Evolutionary conservation across 1,140 invertebrate genomes (phyloP).

Genomic region (Cyphomyrmex costatus): DNA sequence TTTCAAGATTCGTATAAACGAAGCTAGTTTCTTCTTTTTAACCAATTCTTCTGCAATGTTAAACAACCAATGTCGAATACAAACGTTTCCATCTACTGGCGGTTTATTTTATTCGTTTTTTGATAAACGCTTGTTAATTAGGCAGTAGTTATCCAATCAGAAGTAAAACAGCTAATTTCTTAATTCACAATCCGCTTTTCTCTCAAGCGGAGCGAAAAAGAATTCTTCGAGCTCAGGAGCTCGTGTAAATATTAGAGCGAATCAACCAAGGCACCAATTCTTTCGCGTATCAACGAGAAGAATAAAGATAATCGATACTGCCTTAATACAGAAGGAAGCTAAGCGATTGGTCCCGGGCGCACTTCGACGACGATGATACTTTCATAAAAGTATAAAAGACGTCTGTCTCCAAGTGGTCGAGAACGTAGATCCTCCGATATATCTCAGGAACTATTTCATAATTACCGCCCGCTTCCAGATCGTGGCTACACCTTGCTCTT

Average conservation of each 20-base stretch:
- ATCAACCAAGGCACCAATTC: slow-evolving; percentile 61
- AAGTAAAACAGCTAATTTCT: background rate
- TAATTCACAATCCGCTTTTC: slow-evolving; percentile 35
- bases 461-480: slow-evolving; percentile 20
- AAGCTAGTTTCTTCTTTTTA: background rate
- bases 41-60: background rate
- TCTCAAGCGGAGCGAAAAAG: too few relatives aligned
- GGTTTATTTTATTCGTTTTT: background rate
- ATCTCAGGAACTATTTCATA: slow-evolving; percentile 38
- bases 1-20: background rate
- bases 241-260: slow-evolving; percentile 1
- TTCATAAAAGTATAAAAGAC: slow-evolving; percentile 74
- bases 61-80: background rate
- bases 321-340: slow-evolving; percentile 25
- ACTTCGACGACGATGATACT: slow-evolving; percentile 18
- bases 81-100: background rate
- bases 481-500: slow-evolving; percentile 1
- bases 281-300: slow-evolving; percentile 18
- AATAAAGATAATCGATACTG: slow-evolving; percentile 48
- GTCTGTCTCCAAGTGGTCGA: slow-evolving; percentile 37
- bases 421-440: slow-evolving; percentile 23
- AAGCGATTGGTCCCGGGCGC: slow-evolving; percentile 56
- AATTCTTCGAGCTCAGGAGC: background rate
- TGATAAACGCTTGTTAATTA: slow-evolving; percentile 20
- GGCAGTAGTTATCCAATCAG: background rate